These are phyloP conservation scores for Phyllotreta striolata DNA, from an alignment of 2,888 invertebrate genomes.

Conservation along the genomic window DNA sequence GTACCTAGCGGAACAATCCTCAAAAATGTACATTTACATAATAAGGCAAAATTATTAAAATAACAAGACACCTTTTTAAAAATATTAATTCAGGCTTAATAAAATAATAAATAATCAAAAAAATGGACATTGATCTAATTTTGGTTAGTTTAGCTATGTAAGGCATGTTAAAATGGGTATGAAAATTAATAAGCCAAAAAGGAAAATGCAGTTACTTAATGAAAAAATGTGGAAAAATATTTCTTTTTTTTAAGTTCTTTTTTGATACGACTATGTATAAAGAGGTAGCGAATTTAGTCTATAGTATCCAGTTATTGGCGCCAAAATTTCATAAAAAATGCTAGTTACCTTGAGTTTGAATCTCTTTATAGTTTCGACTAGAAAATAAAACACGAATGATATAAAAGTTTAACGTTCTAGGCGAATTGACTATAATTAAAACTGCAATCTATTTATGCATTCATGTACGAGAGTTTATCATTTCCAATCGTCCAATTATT, in stretches of 20 bases:
- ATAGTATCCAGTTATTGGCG: not conserved
- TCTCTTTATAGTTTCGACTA: constrained; percentile 15
- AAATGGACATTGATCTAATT: no score
- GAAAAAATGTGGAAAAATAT: no score
- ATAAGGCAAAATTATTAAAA: not conserved
- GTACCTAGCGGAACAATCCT: not conserved
- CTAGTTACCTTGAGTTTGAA: constrained; percentile 10
- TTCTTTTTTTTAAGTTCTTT: not conserved
- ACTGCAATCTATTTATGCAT: no score
- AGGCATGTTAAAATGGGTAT: no score
- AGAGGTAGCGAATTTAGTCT: not conserved
- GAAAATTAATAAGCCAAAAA: no score
- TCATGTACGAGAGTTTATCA: no score
- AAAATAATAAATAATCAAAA: no score
- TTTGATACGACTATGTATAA: not conserved
- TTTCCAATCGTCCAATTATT: no score
- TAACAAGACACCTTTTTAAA: no score
- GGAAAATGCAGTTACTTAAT: no score
- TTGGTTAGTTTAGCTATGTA: no score
- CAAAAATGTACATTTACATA: not conserved
- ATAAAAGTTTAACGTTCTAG: constrained; percentile 6
- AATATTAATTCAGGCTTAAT: no score
- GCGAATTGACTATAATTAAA: not conserved
- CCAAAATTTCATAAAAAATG: constrained; percentile 11
- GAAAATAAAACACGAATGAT: not conserved